Percentiles rank a stretch among this genome's conserved stretches.
Conservation (phyloP, 2,888 invertebrate species). For the Neoitamus cyanurus region DNA sequence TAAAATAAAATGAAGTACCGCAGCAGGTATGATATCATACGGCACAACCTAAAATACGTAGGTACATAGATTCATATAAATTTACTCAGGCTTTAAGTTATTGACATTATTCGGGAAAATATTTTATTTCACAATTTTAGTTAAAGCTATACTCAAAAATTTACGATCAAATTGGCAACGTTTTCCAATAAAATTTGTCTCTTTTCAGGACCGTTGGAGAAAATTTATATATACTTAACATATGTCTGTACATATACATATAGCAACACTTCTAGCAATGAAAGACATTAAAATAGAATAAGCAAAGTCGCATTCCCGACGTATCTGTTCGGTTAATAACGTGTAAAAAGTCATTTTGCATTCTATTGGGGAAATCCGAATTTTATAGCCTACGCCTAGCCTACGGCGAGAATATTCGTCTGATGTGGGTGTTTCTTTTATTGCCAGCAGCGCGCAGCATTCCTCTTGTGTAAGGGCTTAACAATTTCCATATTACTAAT, state of each 20-base stretch:
- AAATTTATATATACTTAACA: conserved; percentile 9
- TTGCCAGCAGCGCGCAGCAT: neutral
- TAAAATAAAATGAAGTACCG: neutral
- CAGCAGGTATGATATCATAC: neutral
- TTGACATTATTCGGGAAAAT: neutral
- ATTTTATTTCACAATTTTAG: neutral
- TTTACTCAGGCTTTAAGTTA: neutral
- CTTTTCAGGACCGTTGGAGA: neutral
- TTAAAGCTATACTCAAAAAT: neutral
- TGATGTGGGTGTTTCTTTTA: neutral
- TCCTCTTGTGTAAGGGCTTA: neutral
- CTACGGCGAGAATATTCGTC: neutral
- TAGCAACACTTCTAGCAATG: neutral
- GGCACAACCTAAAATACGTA: neutral
- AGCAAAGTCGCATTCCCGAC: neutral
- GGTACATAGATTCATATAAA: neutral
- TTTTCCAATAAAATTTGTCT: conserved; percentile 32
- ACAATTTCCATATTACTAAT: neutral
- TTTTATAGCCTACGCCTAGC: neutral
- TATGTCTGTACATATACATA: neutral
- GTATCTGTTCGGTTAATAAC: neutral
- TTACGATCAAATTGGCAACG: conserved; percentile 19
- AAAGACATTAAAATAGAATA: neutral
- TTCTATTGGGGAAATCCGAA: neutral
- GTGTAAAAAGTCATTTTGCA: neutral